Percentiles rank a stretch among this genome's conserved stretches.
These are phyloP conservation scores for Pentamera pediparva DNA, from an alignment of 53 echinoderm and acorn worm genomes.

Conservation along the genomic window DNA sequence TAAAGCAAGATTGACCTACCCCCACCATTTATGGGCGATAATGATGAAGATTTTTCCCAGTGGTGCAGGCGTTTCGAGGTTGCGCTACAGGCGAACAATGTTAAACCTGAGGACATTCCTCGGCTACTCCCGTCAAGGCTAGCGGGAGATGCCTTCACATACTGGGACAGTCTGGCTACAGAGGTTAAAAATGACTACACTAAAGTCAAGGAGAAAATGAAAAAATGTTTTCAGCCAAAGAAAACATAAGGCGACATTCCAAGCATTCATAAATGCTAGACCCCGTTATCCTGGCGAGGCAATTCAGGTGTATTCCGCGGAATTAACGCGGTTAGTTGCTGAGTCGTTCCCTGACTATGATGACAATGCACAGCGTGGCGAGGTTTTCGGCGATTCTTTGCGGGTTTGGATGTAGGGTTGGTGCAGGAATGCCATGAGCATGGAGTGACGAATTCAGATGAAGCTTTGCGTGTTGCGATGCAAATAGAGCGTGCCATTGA, in stretches of 20 bases:
- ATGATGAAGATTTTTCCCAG: slow-evolving; percentile 40
- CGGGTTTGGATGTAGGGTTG: slow-evolving; percentile 36
- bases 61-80: slow-evolving; percentile 45
- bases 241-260: background rate
- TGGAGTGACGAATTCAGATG: slow-evolving; percentile 2
- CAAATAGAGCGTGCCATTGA: slow-evolving; percentile 1
- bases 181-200: background rate
- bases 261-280: slow-evolving; percentile 33
- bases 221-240: slow-evolving; percentile 17
- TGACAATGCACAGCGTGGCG: slow-evolving; percentile 13
- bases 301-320: slow-evolving; percentile 45
- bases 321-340: slow-evolving; percentile 15
- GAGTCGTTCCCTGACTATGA: slow-evolving; percentile 41
- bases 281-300: slow-evolving; percentile 37
- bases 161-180: slow-evolving; percentile 22
- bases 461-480: slow-evolving; percentile 23
- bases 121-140: slow-evolving; percentile 25
- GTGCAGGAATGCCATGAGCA: slow-evolving; percentile 54
- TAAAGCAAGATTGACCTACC: slow-evolving; percentile 21
- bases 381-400: slow-evolving; percentile 48
- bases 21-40: slow-evolving; percentile 40
- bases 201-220: background rate
- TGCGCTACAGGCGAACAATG: slow-evolving; percentile 15
- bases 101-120: background rate
- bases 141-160: slow-evolving; percentile 9